These are phyloP conservation scores for Agrenia bidenticulata DNA, from an alignment of 2,888 invertebrate species.

Conservation along the genomic window DNA sequence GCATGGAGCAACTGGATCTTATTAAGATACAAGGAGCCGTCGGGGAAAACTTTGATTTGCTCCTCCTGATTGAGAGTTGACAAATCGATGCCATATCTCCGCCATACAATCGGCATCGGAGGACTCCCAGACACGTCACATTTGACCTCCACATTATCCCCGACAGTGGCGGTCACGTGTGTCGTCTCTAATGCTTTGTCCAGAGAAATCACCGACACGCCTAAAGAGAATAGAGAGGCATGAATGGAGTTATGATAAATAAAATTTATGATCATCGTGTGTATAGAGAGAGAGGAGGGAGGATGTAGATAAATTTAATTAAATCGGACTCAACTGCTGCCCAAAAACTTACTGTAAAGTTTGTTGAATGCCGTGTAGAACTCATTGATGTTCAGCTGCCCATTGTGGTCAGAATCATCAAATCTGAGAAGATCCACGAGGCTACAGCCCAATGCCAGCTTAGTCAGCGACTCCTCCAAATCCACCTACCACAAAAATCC, in stretches of 20 bases:
- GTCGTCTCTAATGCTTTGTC: constrained; percentile 72
- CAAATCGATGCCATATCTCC: constrained; percentile 55
- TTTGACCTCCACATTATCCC: constrained; percentile 75
- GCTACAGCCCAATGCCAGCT: constrained; percentile 65
- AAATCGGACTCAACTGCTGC: too few relatives aligned
- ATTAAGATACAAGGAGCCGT: constrained; percentile 72
- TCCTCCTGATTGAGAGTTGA: constrained; percentile 47
- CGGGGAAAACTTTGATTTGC: constrained; percentile 69
- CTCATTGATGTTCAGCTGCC: constrained; percentile 68
- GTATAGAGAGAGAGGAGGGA: too few relatives aligned
- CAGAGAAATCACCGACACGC: constrained; percentile 69
- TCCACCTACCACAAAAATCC: constrained; percentile 59
- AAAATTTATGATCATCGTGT: too few relatives aligned
- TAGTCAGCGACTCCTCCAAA: constrained; percentile 65
- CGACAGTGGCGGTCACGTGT: constrained; percentile 69
- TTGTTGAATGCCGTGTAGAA: constrained; percentile 75
- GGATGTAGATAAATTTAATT: too few relatives aligned
- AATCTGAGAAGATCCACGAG: constrained; percentile 68
- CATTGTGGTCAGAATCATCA: constrained; percentile 69
- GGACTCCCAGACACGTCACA: constrained; percentile 73
- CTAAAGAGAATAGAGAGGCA: constrained; percentile 57
- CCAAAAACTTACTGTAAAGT: constrained; percentile 61
- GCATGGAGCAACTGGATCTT: constrained; percentile 71
- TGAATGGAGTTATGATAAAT: too few relatives aligned
- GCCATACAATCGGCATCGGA: constrained; percentile 71